Conservation (phyloP, 1,140 invertebrate genomes). For the Bombus haemorrhoidalis region DNA sequence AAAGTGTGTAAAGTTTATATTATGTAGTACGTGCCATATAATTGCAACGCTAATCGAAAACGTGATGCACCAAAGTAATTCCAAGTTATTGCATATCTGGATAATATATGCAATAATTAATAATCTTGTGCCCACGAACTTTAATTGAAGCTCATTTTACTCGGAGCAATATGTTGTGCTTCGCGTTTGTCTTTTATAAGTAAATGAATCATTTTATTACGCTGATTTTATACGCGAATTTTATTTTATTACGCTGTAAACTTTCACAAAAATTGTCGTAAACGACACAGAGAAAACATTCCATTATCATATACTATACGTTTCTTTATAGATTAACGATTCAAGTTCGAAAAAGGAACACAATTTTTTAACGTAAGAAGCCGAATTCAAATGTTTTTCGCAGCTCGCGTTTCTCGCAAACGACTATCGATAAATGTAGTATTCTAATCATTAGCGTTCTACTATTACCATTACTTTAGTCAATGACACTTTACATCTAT, state of each 20-base stretch:
- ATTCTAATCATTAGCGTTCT: background rate
- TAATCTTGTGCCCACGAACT: too few species aligned
- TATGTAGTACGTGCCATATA: conserved; percentile 52
- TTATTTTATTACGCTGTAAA: background rate
- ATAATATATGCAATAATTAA: conserved; percentile 1
- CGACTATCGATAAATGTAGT: conserved; percentile 29
- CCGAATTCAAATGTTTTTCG: conserved; percentile 17
- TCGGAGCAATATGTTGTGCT: background rate
- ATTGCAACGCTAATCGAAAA: background rate
- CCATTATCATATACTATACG: background rate
- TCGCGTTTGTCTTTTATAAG: background rate
- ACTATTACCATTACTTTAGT: conserved; percentile 31
- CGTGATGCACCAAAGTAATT: conserved; percentile 3
- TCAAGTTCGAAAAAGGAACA: background rate
- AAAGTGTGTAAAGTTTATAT: conserved; percentile 31
- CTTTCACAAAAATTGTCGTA: background rate
- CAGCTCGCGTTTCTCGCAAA: conserved; percentile 33
- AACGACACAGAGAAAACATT: background rate
- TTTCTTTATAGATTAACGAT: background rate
- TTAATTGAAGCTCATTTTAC: background rate
- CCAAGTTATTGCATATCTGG: conserved; percentile 5
- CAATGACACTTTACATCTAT: conserved; percentile 3
- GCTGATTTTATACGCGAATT: background rate
- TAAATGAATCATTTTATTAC: background rate
- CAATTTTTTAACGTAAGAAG: background rate